These are phyloP conservation scores for Allobates femoralis DNA, from an alignment of 2,797 vertebrate genomes.

Conservation along the genomic window DNA sequence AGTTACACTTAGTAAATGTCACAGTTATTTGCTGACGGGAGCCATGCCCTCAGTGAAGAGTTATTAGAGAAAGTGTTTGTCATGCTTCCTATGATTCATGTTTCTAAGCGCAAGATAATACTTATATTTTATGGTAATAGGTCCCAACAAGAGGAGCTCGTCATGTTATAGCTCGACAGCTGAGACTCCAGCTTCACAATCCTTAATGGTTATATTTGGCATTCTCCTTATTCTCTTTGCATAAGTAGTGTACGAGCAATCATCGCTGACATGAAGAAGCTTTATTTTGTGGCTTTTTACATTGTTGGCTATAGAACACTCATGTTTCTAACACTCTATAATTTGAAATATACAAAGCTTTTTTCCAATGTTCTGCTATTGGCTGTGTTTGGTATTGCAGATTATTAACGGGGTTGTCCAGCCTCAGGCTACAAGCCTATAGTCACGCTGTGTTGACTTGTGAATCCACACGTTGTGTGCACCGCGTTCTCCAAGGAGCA, in stretches of 20 bases:
- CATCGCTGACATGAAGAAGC: neutral
- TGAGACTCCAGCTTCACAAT: neutral
- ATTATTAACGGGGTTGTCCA: too few species aligned
- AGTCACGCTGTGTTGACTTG: too few species aligned
- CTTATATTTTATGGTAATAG: slow-evolving; percentile 30
- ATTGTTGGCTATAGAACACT: too few species aligned
- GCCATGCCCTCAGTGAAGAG: neutral
- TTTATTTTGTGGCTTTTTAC: neutral
- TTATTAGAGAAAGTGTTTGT: slow-evolving; percentile 26
- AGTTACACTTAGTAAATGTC: slow-evolving; percentile 8
- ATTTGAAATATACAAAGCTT: too few species aligned
- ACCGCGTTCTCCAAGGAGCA: too few species aligned
- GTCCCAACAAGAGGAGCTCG: neutral
- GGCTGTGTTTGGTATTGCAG: neutral
- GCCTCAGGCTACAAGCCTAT: too few species aligned
- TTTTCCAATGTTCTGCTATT: too few species aligned
- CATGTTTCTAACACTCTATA: too few species aligned
- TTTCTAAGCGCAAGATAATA: neutral
- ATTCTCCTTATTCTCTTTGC: neutral
- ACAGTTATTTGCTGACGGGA: neutral
- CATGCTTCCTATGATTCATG: slow-evolving; percentile 22
- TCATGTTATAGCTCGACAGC: slow-evolving; percentile 16
- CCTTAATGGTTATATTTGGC: neutral
- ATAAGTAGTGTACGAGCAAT: neutral
- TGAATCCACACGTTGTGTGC: too few species aligned